These are phyloP conservation scores for Esox niger DNA, from an alignment of 2,113 vertebrate species.

Conservation along the genomic window DNA sequence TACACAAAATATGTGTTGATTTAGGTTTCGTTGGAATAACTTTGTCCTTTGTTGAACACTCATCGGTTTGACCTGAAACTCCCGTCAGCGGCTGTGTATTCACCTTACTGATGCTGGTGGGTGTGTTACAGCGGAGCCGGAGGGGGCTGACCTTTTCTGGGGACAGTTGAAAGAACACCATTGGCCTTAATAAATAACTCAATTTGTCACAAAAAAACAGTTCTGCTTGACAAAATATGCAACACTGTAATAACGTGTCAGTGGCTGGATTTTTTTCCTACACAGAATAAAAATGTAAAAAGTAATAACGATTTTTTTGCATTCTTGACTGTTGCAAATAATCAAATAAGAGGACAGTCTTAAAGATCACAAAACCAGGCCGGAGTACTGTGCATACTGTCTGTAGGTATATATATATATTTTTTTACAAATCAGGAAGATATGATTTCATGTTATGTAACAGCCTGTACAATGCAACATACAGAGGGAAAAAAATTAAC, in stretches of 20 bases:
- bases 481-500: slow-evolving; percentile 43
- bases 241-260: slow-evolving; percentile 68
- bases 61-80: background rate
- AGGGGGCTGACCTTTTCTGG: background rate
- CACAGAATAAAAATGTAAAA: slow-evolving; percentile 66
- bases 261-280: slow-evolving; percentile 63
- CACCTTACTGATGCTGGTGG: slow-evolving; percentile 24
- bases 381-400: slow-evolving; percentile 60
- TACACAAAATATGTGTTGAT: too few relatives aligned
- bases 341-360: background rate
- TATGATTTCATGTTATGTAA: slow-evolving; percentile 77
- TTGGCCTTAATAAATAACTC: slow-evolving; percentile 39
- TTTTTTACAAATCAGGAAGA: slow-evolving; percentile 76
- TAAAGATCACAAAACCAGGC: background rate
- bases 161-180: slow-evolving; percentile 9
- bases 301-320: too few relatives aligned
- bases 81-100: slow-evolving; percentile 5
- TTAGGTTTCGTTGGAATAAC: too few relatives aligned
- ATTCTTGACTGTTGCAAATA: background rate
- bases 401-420: slow-evolving; percentile 58
- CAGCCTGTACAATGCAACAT: slow-evolving; percentile 76
- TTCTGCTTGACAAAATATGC: slow-evolving; percentile 65
- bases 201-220: slow-evolving; percentile 52
- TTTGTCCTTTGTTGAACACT: background rate
- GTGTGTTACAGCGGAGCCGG: slow-evolving; percentile 11